Percentiles rank a stretch among this genome's conserved stretches.
phyloP scores from a whole-genome alignment of 2,113 vertebrate species.

The Triplophysa tibetana region DNA sequence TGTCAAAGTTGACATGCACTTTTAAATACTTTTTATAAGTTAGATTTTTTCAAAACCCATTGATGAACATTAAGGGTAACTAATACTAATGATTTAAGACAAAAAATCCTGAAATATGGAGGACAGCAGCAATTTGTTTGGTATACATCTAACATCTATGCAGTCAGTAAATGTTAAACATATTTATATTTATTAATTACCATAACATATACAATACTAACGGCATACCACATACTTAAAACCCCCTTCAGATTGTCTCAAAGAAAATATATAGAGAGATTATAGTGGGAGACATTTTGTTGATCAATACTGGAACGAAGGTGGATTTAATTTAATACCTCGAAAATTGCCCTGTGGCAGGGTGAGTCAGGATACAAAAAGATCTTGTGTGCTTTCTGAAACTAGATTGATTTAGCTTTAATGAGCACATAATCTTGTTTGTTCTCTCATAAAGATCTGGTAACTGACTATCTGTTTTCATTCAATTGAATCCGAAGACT shows the following conservation, averaged over 20 bases:
- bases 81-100: too few species aligned
- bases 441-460: constrained; percentile 25
- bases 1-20: too few species aligned
- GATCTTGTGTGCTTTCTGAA: constrained; percentile 7
- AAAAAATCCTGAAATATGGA: too few species aligned
- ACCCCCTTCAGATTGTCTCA: neutral
- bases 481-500: neutral
- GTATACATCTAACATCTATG: too few species aligned
- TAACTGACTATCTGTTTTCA: constrained; percentile 8
- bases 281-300: neutral
- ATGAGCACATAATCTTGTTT: constrained; percentile 6
- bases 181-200: too few species aligned
- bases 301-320: constrained; percentile 3
- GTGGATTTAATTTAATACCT: neutral
- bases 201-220: too few species aligned
- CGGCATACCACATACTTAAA: neutral
- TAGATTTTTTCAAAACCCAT: too few species aligned
- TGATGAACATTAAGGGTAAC: too few species aligned
- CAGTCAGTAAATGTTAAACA: too few species aligned
- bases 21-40: too few species aligned
- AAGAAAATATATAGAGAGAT: neutral
- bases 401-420: constrained; percentile 16
- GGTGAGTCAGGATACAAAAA: neutral
- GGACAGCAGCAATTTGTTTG: too few species aligned
- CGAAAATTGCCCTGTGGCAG: constrained; percentile 5